phyloP scores from a whole-genome alignment of 2,113 vertebrate species.

The Coracopsis vasa region DNA sequence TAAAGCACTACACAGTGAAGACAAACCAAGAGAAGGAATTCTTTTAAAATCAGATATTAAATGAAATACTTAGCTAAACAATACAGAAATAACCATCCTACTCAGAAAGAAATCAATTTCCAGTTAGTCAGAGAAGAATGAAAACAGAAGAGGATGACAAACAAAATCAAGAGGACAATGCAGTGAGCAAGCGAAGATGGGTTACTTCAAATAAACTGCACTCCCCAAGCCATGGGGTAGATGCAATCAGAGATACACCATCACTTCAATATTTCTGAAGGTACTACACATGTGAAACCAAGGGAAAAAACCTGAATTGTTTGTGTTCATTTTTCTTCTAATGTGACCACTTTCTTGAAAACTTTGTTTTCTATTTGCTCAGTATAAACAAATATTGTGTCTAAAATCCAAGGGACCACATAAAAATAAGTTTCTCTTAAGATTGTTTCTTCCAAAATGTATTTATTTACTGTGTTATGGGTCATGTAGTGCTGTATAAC shows the following conservation, averaged over 20 bases:
- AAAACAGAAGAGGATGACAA: background rate
- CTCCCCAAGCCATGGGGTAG: background rate
- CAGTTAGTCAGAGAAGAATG: background rate
- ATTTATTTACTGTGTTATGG: background rate
- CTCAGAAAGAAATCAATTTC: conserved; percentile 48
- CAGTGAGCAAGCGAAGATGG: background rate
- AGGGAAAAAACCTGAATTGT: background rate
- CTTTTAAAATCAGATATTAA: background rate
- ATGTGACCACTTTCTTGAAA: background rate
- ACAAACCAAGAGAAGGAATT: background rate
- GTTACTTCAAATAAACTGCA: background rate
- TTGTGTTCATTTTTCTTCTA: background rate
- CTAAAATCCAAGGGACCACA: background rate
- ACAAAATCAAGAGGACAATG: background rate
- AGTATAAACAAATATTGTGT: background rate
- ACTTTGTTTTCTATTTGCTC: background rate
- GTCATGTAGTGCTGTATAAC: background rate
- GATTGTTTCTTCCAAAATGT: background rate
- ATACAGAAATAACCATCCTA: background rate
- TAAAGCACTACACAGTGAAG: background rate
- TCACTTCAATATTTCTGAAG: background rate
- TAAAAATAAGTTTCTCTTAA: background rate
- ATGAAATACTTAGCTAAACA: background rate
- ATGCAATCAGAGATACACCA: background rate
- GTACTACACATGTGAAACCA: accelerated